These are phyloP conservation scores for mouse (Mus musculus) DNA, from an alignment of 2,113 vertebrate genomes.

Conservation along the genomic window DNA sequence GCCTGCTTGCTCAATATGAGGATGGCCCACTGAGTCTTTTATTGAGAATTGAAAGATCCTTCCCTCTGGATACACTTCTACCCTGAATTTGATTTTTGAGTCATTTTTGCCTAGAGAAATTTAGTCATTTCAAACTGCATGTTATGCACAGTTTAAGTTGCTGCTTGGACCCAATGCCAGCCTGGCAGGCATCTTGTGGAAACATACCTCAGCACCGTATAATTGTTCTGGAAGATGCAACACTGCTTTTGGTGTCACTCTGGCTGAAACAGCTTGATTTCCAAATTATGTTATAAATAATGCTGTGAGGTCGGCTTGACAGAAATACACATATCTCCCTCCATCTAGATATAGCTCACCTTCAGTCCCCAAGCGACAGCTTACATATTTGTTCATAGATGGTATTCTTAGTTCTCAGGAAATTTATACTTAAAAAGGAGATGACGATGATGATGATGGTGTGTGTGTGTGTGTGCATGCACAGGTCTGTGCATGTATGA, in stretches of 20 bases:
- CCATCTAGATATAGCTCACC: background rate
- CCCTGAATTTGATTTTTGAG: constrained; percentile 40
- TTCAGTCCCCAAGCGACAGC: background rate
- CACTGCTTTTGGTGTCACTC: background rate
- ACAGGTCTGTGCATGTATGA: background rate
- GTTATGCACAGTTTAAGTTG: background rate
- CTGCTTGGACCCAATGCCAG: background rate
- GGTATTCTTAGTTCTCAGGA: background rate
- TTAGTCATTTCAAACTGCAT: background rate
- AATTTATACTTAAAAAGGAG: background rate
- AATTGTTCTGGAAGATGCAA: background rate
- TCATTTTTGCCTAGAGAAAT: constrained; percentile 20
- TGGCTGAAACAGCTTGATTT: constrained; percentile 42
- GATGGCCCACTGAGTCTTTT: background rate
- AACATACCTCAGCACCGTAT: background rate
- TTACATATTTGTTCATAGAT: background rate
- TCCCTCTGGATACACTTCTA: background rate
- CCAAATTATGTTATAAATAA: constrained; percentile 35
- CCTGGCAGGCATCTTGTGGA: background rate
- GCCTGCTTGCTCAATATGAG: constrained; percentile 5
- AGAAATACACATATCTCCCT: constrained; percentile 39
- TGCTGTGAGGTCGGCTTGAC: background rate
- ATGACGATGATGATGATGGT: background rate
- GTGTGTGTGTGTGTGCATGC: background rate
- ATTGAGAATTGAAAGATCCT: constrained; percentile 51